Conservation (phyloP, 2,797 vertebrate species). For the Strix occidentalis region DNA sequence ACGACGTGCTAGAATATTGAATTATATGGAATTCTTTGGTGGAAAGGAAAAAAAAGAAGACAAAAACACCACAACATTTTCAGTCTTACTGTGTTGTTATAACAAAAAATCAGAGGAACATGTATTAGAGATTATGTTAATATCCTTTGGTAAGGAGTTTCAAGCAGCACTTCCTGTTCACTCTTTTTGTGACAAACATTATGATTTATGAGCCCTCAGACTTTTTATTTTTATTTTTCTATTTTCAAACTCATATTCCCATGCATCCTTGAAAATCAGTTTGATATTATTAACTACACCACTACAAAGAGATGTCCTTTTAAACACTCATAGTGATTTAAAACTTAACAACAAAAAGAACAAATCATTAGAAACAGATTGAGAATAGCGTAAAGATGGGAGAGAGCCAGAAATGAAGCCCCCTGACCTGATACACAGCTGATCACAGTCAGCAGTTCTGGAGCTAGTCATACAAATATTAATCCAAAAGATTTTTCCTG, state of each 20-base stretch:
- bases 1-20: background rate
- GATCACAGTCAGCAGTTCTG: conserved; percentile 22
- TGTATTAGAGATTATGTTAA: background rate
- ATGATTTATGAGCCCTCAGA: background rate
- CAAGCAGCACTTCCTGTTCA: background rate
- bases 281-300: background rate
- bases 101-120: background rate
- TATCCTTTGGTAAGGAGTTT: background rate
- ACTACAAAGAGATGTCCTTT: background rate
- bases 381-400: background rate
- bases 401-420: background rate
- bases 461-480: background rate
- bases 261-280: background rate
- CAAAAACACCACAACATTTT: background rate
- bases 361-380: conserved; percentile 46
- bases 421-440: background rate
- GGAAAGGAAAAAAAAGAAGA: background rate
- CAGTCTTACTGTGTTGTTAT: background rate
- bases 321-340: background rate
- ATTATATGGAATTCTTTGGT: background rate
- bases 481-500: background rate
- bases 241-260: background rate
- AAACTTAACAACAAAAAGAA: background rate
- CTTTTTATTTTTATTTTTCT: background rate
- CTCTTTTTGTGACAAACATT: background rate